Evolutionary conservation across 2,113 vertebrate species (phyloP), one percentile per base, ranked within the genome.

Genomic region (Triplophysa tibetana): DNA sequence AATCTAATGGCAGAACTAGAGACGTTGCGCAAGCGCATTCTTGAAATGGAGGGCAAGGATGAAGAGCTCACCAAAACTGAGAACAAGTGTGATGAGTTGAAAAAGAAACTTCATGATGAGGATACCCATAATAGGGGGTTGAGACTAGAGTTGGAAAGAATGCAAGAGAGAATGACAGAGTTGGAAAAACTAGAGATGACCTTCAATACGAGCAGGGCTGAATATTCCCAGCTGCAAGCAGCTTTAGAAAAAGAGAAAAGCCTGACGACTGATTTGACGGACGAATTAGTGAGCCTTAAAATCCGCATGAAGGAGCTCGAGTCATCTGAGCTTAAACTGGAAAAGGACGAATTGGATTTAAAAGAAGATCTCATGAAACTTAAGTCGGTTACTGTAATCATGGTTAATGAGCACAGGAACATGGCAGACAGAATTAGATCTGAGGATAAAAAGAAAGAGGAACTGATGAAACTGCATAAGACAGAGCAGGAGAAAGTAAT

Each of bases 11-110:
- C 95, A 2, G 96, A 99, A 86, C 88, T 99, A 75, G 97, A 99
- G 88, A 98, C 94, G 77, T 93, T 99, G 23, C 92, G 95, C 16
- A 98, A 98, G 80, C 93, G 91, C 0, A 93, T 99, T 6, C 90
- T 97, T 63, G 96, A 99, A 88, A 98, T 98, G 96, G 96, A 99
- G 82, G 96, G 97, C 13, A 99, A 99, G 75, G 98, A 99, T 33
- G 96, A 98, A 77, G 98, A 99, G 85, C 97, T 99, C 86, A 96
- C 92, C 0, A 98, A 96, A 87, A 96, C 95, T 0, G 98, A 99
- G 89, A 92, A 91, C 69, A 95, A 97, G 77, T 98, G 95, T 86
- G 93, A 92, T 78, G 97, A 98, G 66, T 82, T 99, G 21, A 94
- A 91, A 86, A 98, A 94, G 83, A 97, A 93, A 82, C 88, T 98